Percentiles rank a stretch among this genome's conserved stretches.
Conservation (phyloP, 2,797 vertebrate species). For the Thunnus albacares region DNA sequence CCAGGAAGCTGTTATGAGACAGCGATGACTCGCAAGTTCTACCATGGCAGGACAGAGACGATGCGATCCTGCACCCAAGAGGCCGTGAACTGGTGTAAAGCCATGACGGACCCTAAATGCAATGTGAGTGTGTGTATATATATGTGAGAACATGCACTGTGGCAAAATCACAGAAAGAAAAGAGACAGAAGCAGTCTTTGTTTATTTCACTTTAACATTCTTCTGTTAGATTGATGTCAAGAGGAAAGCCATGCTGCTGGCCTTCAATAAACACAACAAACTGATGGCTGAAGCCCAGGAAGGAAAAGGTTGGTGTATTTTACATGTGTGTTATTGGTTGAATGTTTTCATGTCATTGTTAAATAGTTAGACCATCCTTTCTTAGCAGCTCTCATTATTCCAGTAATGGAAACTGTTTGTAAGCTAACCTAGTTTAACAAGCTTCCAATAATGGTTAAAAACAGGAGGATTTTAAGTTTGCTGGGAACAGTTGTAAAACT, state of each 20-base stretch:
- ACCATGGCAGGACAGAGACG: conserved; percentile 97
- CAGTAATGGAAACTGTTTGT: no score
- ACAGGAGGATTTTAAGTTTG: no score
- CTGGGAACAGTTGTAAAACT: no score
- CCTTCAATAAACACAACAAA: conserved; percentile 92
- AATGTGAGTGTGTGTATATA: conserved; percentile 79
- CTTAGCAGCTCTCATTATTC: background rate
- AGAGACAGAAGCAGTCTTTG: background rate
- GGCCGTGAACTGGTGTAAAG: conserved; percentile 90
- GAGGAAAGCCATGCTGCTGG: conserved; percentile 87
- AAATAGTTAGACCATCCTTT: background rate
- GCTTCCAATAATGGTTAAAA: no score
- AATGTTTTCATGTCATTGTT: background rate
- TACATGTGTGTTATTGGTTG: background rate
- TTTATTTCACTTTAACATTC: background rate
- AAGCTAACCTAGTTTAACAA: no score
- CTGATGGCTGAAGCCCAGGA: conserved; percentile 94
- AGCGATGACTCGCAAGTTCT: conserved; percentile 93
- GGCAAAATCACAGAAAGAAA: background rate
- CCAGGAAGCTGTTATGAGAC: conserved; percentile 97
- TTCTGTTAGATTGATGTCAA: conserved; percentile 81
- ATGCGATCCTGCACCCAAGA: conserved; percentile 92
- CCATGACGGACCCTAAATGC: conserved; percentile 89
- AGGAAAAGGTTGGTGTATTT: conserved; percentile 88
- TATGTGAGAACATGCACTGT: conserved; percentile 4